phyloP scores from a whole-genome alignment of 2,888 invertebrate genomes.

The Alloscopus bannaensis region DNA sequence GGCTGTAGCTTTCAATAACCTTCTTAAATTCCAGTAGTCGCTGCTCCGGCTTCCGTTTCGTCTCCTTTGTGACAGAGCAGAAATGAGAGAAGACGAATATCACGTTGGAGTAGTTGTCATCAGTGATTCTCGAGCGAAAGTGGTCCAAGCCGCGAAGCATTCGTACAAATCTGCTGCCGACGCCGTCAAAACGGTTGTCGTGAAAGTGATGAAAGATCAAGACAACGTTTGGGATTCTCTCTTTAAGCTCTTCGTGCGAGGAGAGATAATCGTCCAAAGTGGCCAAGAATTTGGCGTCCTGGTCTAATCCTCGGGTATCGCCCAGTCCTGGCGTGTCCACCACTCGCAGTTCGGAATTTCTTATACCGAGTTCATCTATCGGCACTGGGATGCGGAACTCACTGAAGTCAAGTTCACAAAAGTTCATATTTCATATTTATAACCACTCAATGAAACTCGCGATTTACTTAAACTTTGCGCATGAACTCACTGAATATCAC shows the following conservation, averaged over 20 bases:
- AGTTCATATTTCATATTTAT: not conserved
- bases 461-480: not conserved
- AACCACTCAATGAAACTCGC: not conserved
- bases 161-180: constrained; percentile 40
- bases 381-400: constrained; percentile 49
- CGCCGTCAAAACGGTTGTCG: constrained; percentile 57
- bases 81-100: constrained; percentile 61
- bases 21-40: constrained; percentile 22
- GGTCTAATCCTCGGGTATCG: constrained; percentile 49
- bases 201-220: constrained; percentile 62
- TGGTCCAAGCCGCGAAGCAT: constrained; percentile 60
- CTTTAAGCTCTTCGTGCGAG: constrained; percentile 57
- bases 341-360: constrained; percentile 54
- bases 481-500: constrained; percentile 21
- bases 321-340: constrained; percentile 62
- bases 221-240: constrained; percentile 58
- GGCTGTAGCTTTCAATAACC: constrained; percentile 38
- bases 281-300: constrained; percentile 61
- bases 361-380: constrained; percentile 52
- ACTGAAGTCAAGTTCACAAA: constrained; percentile 10
- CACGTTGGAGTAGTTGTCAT: constrained; percentile 59
- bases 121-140: constrained; percentile 48
- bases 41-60: constrained; percentile 13
- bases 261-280: constrained; percentile 42
- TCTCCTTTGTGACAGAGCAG: constrained; percentile 34